These are phyloP conservation scores for Menidia beryllina DNA, from an alignment of 2,113 vertebrate genomes.

Conservation along the genomic window DNA sequence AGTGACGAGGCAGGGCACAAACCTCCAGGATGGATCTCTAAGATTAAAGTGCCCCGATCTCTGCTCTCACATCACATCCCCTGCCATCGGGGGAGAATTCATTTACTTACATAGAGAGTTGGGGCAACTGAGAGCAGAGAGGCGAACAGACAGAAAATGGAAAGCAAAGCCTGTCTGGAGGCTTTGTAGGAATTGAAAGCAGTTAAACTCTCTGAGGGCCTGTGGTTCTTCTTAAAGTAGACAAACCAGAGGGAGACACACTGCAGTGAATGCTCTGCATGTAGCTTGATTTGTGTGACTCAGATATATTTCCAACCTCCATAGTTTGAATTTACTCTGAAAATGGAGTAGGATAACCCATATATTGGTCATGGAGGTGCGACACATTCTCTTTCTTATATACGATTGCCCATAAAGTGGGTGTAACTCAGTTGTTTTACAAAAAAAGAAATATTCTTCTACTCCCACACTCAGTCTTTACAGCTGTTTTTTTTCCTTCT, in stretches of 20 bases:
- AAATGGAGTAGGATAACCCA: not conserved
- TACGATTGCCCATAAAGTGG: too few species aligned
- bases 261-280: slow-evolving; percentile 19
- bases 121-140: slow-evolving; percentile 49
- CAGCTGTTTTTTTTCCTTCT: too few species aligned
- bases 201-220: slow-evolving; percentile 64
- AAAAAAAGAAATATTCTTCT: too few species aligned
- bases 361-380: not conserved
- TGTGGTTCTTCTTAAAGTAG: slow-evolving; percentile 44
- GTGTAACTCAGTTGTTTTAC: too few species aligned
- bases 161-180: slow-evolving; percentile 67
- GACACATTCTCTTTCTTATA: too few species aligned
- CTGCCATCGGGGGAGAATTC: slow-evolving; percentile 72
- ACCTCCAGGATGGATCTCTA: slow-evolving; percentile 70
- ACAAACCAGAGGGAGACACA: slow-evolving; percentile 29
- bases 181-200: slow-evolving; percentile 70
- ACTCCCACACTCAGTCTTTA: too few species aligned
- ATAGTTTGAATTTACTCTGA: not conserved
- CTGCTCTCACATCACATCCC: slow-evolving; percentile 72
- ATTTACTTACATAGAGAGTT: slow-evolving; percentile 72
- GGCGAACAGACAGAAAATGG: slow-evolving; percentile 64
- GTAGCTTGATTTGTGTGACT: slow-evolving; percentile 26
- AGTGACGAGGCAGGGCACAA: slow-evolving; percentile 58
- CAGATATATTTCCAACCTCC: slow-evolving; percentile 20
- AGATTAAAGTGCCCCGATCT: slow-evolving; percentile 76